A percentile compares a stretch with the other conserved stretches of the same genome.
Conservation (phyloP, 2,888 invertebrate species). For the Aelia acuminata region DNA sequence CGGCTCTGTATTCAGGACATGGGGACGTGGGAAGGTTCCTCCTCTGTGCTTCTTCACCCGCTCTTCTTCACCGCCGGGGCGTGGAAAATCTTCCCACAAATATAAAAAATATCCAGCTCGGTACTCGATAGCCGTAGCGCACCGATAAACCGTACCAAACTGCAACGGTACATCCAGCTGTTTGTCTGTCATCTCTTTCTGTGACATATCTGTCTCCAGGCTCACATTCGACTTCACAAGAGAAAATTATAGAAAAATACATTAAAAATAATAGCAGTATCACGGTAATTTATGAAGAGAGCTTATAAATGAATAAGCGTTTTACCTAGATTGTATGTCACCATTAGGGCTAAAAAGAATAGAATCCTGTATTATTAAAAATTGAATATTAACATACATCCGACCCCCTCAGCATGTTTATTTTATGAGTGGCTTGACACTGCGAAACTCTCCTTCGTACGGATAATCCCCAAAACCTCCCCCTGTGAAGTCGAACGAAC, state of each 20-base stretch:
- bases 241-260: neutral
- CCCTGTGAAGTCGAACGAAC: too few species aligned
- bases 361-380: too few species aligned
- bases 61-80: neutral
- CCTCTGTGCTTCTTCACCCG: neutral
- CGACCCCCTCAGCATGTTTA: too few species aligned
- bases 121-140: slow-evolving; percentile 31
- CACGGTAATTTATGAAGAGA: too few species aligned
- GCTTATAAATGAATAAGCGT: too few species aligned
- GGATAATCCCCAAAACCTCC: too few species aligned
- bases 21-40: slow-evolving; percentile 43
- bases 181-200: neutral
- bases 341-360: too few species aligned
- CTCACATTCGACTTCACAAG: neutral
- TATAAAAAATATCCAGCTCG: slow-evolving; percentile 44
- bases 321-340: too few species aligned
- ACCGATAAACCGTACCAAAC: slow-evolving; percentile 21
- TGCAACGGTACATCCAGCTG: neutral
- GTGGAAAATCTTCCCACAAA: slow-evolving; percentile 43
- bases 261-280: too few species aligned
- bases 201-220: neutral
- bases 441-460: too few species aligned
- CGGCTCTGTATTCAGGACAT: slow-evolving; percentile 45
- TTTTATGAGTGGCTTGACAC: too few species aligned
- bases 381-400: too few species aligned